Evolutionary conservation across 2,113 vertebrate genomes (phyloP), one percentile per base, ranked within the genome.

Genomic region (Sphyrna mokarran): DNA sequence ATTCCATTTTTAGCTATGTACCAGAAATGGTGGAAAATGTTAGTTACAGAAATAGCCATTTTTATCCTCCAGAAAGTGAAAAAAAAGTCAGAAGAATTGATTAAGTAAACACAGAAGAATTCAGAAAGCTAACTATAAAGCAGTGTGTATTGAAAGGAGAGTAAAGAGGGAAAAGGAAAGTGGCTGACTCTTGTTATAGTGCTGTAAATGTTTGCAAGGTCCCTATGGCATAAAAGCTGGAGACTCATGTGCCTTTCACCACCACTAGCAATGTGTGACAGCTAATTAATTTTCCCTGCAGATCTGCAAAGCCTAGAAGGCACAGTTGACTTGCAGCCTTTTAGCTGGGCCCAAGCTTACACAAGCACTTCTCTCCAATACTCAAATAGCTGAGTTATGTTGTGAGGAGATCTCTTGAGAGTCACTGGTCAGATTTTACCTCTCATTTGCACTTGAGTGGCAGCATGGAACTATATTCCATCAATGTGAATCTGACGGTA

Each of bases 51-150:
- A 18, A 37, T 83, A 40, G 13, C n/a, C 63, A 16, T 61, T 58
- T 14, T 91, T 66, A 91, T 20, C 61, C 18, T 61, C 18, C 33
- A 91, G 48, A 87, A 87, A 37, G 33, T 91, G 89, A 33, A 37
- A 23, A 86, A 37, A 37, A 91, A 20, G n/a, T 43, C n/a, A 37
- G 89, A 3, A 66, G 61, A 93, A 37, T 93, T 37, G 61, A 93
- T 93, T 93, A 63, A 63, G 80, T 63, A 63, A 63, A 91, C 58
- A 63, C 29, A n/a, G 9, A 66, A 22, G n/a, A 66, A 66, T 93
- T 93, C 89, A 66, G 63, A 63, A 93, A 93, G n/a, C 61, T 66
- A 20, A 93, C 61, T 93, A 66, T 93, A 93, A 66, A 68, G 61
- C 58, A 66, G 16, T 63, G 61, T 2, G 7, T 8, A n/a, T 93